These are phyloP conservation scores for Pagetopsis macropterus DNA, from an alignment of 2,797 vertebrate genomes.

Conservation along the genomic window DNA sequence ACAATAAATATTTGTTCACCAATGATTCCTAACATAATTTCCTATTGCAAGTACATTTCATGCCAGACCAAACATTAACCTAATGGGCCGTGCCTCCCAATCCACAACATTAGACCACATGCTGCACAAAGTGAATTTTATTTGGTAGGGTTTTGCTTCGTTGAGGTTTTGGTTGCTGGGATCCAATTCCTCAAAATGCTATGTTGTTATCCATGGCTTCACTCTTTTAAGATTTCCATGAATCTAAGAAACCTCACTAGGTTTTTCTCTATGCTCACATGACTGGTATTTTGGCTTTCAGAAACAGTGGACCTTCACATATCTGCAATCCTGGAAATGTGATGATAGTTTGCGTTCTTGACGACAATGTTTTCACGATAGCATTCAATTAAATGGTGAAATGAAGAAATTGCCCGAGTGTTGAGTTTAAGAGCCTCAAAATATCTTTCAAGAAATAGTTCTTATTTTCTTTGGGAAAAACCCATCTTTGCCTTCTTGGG, in stretches of 20 bases:
- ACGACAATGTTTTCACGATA: background rate
- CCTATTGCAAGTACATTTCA: background rate
- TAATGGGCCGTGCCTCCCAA: background rate
- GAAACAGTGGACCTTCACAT: constrained; percentile 31
- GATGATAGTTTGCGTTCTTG: constrained; percentile 10
- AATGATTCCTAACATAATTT: background rate
- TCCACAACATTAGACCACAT: constrained; percentile 6
- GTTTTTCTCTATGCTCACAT: constrained; percentile 15
- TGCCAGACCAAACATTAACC: constrained; percentile 21
- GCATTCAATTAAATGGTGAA: background rate
- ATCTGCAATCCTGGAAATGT: background rate
- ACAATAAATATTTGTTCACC: constrained; percentile 7
- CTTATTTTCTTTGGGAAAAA: background rate
- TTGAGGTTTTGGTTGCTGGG: constrained; percentile 31
- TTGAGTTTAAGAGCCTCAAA: background rate
- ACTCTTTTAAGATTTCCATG: constrained; percentile 32
- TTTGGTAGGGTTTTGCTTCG: constrained; percentile 23
- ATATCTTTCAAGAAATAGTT: background rate
- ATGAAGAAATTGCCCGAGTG: background rate
- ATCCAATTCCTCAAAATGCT: constrained; percentile 36
- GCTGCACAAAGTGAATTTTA: constrained; percentile 24
- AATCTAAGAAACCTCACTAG: constrained; percentile 22
- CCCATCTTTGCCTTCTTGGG: background rate
- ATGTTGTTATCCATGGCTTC: constrained; percentile 23
- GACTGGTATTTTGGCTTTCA: constrained; percentile 4